Evolutionary conservation across 2,888 invertebrate species (phyloP), one percentile per base, ranked within the genome.

Genomic region (Zeuzera pyrina): DNA sequence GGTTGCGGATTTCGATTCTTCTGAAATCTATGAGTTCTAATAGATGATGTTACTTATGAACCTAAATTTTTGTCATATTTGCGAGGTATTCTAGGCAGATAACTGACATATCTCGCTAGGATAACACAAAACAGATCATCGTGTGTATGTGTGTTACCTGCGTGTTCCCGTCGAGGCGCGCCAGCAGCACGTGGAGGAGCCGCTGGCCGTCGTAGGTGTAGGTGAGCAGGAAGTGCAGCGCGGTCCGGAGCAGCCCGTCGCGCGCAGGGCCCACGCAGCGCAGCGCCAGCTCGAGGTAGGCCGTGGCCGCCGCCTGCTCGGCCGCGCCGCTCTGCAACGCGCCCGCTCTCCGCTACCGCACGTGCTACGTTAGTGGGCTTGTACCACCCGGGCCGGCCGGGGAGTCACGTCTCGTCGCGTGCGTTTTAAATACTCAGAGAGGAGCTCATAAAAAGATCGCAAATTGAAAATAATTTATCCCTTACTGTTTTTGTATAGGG

Each of bases 261-360:
- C 94, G 91, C n/a, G n/a, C n/a, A 0, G 25, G 12, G 3, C 94
- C 92, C 8, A 95, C 91, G 30, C 94, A 93, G 29, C 97, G 88
- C 41, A 98, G 71, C 51, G 95, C 90, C 45, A 98, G 84, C 73
- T 98, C 97, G 41, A 97, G 87, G 76, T 98, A 98, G 4, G 94
- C 94, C 58, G 94, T 96, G 6, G 97, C 94, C 29, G 97, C 93
- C 36, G 95, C 89, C 62, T 97, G 91, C 69, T 98, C 97, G 45
- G 92, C 91, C 47, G 91, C 86, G 38, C 93, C 91, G 70, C 88
- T 93, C 94, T 95, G 88, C 71, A 89, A 88, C 73, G 76, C 55
- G 54, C 57, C 70, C 57, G 63, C 65, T 66, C 59, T 70, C 57
- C 69, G 74, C 81, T 79, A 77, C 67, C 60, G 54, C n/a, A 59